A percentile compares a stretch with the other conserved stretches of the same genome.
Conservation (phyloP, 2,888 invertebrate species). For the Watsonalla cultraria region DNA sequence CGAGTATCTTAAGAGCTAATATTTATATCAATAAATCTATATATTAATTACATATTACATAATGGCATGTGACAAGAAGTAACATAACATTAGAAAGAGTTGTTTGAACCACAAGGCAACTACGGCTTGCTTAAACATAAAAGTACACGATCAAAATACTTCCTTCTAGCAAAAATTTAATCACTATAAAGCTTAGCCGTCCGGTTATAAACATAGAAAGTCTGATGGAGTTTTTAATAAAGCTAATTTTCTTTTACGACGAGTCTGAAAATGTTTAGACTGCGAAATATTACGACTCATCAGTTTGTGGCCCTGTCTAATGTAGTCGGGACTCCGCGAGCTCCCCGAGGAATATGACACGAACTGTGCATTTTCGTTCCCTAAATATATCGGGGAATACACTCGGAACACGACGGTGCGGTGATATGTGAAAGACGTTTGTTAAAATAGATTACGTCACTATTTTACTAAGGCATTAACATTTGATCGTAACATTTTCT, state of each 20-base stretch:
- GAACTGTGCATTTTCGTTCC: constrained; percentile 18
- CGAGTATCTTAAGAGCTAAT: too few relatives aligned
- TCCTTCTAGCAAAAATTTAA: background rate
- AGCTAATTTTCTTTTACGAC: constrained; percentile 1
- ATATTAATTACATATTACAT: too few relatives aligned
- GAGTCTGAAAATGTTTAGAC: background rate
- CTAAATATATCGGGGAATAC: constrained; percentile 17
- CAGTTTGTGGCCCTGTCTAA: constrained; percentile 6
- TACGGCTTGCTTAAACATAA: background rate
- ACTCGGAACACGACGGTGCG: background rate
- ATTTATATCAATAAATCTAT: too few relatives aligned
- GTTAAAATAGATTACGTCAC: background rate
- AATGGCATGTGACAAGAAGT: too few relatives aligned
- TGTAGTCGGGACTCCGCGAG: constrained; percentile 7
- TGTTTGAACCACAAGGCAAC: too few relatives aligned
- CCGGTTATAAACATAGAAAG: constrained; percentile 2
- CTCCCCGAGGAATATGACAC: constrained; percentile 21
- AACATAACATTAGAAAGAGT: too few relatives aligned
- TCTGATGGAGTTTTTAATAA: constrained; percentile 3
- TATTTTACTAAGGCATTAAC: background rate
- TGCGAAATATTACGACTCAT: constrained; percentile 1
- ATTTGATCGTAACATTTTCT: too few relatives aligned
- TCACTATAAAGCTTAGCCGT: constrained; percentile 1
- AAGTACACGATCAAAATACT: background rate
- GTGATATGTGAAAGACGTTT: background rate